Conservation (phyloP, 1,140 invertebrate genomes). For the Zaprionus ghesquierei region DNA sequence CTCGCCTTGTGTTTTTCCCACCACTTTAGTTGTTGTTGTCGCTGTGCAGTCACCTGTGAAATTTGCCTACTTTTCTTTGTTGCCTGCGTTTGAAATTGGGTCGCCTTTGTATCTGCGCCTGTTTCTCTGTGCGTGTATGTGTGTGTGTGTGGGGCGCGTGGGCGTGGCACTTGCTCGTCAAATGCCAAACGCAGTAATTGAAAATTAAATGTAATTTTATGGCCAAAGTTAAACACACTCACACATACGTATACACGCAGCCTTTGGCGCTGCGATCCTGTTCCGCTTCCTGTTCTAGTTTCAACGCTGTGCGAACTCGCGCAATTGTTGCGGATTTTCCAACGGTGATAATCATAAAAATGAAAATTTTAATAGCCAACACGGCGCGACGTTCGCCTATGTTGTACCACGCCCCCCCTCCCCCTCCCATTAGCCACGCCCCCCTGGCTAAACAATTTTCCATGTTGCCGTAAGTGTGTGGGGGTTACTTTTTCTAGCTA, state of each 20-base stretch:
- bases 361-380: constrained; percentile 73
- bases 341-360: constrained; percentile 75
- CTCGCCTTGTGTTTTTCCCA: neutral
- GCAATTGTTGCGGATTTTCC: constrained; percentile 73
- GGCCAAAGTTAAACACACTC: constrained; percentile 68
- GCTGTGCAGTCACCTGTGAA: constrained; percentile 27
- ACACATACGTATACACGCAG: constrained; percentile 32
- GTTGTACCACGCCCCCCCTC: neutral
- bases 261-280: constrained; percentile 18
- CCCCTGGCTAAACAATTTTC: neutral
- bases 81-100: constrained; percentile 23
- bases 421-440: neutral
- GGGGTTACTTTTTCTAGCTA: constrained; percentile 34
- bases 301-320: constrained; percentile 45
- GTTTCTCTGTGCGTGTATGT: neutral
- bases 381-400: constrained; percentile 17
- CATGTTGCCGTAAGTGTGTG: neutral
- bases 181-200: constrained; percentile 70
- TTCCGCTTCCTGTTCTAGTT: neutral
- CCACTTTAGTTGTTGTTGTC: constrained; percentile 16
- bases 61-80: constrained; percentile 10
- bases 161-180: constrained; percentile 26
- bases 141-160: neutral
- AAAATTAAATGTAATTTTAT: constrained; percentile 82
- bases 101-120: constrained; percentile 18